Evolutionary conservation across 2,797 vertebrate genomes (phyloP).

Genomic region (Ataeniobius toweri): DNA sequence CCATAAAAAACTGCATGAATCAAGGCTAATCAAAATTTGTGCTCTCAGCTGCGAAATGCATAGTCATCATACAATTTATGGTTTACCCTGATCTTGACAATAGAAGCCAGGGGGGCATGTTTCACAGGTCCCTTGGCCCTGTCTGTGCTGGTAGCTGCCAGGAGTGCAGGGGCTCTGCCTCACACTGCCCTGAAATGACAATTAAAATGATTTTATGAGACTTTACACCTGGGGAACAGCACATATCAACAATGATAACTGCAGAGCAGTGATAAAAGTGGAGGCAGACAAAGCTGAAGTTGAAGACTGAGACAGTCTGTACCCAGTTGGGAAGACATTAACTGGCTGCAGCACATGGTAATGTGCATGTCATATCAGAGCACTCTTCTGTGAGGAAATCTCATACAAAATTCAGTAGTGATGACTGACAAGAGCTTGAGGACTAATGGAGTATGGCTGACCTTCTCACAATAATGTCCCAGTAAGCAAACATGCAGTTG

Average conservation of each 20-base stretch:
- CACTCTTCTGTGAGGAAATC: constrained; percentile 25
- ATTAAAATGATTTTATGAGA: constrained; percentile 32
- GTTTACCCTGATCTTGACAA: constrained; percentile 76
- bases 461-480: constrained; percentile 81
- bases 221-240: constrained; percentile 20
- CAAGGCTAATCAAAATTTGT: constrained; percentile 8
- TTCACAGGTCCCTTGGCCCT: constrained; percentile 81
- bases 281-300: constrained; percentile 3
- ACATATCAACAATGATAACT: constrained; percentile 19
- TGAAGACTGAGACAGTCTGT: constrained; percentile 2
- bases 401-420: constrained; percentile 33
- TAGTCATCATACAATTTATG: constrained; percentile 12
- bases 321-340: constrained; percentile 8
- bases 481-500: constrained; percentile 71
- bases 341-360: constrained; percentile 8
- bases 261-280: constrained; percentile 7
- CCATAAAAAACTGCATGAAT: background rate
- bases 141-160: constrained; percentile 82
- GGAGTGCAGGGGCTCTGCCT: constrained; percentile 75
- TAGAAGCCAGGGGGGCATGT: constrained; percentile 75
- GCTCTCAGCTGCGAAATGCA: constrained; percentile 1
- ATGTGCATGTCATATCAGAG: constrained; percentile 25
- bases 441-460: constrained; percentile 47
- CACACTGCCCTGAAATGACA: constrained; percentile 74
- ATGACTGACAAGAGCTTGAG: constrained; percentile 51